Percentiles rank a stretch among this genome's conserved stretches.
These are phyloP conservation scores for Cheilosia grossa DNA, from an alignment of 2,888 invertebrate genomes.

Conservation along the genomic window DNA sequence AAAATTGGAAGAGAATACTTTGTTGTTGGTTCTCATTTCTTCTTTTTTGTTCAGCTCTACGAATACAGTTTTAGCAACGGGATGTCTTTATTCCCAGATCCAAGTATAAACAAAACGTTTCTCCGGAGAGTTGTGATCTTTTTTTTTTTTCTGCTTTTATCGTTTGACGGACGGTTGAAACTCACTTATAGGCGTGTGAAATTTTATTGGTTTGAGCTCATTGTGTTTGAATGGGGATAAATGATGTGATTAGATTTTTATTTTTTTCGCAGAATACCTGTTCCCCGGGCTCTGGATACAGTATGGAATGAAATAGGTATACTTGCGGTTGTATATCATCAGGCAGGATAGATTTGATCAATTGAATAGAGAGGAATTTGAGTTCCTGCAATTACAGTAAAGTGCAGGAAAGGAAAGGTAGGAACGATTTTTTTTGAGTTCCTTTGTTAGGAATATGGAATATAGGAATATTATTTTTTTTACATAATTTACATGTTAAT, in stretches of 20 bases:
- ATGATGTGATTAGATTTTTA: conserved; percentile 61
- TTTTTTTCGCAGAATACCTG: conserved; percentile 45
- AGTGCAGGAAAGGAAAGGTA: too few relatives aligned
- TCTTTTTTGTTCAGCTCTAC: conserved; percentile 8
- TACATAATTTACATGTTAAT: too few relatives aligned
- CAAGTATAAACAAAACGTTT: conserved; percentile 28
- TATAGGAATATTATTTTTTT: too few relatives aligned
- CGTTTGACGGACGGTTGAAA: conserved; percentile 6
- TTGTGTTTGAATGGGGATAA: conserved; percentile 52
- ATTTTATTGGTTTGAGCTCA: conserved; percentile 58
- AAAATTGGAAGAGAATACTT: conserved; percentile 1
- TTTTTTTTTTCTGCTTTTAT: conserved; percentile 11
- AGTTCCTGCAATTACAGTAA: too few relatives aligned
- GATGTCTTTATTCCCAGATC: conserved; percentile 58
- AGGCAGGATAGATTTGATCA: too few relatives aligned
- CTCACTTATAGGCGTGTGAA: conserved; percentile 66
- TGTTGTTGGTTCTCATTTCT: conserved; percentile 30
- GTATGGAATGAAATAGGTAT: background rate
- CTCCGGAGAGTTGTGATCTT: background rate
- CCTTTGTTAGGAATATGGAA: too few relatives aligned
- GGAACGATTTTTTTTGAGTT: too few relatives aligned
- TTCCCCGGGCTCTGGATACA: background rate
- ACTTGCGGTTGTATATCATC: background rate
- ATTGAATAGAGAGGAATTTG: too few relatives aligned
- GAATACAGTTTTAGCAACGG: conserved; percentile 59